phyloP scores from a whole-genome alignment of 2,797 vertebrate genomes.

The Ciconia nigra region DNA sequence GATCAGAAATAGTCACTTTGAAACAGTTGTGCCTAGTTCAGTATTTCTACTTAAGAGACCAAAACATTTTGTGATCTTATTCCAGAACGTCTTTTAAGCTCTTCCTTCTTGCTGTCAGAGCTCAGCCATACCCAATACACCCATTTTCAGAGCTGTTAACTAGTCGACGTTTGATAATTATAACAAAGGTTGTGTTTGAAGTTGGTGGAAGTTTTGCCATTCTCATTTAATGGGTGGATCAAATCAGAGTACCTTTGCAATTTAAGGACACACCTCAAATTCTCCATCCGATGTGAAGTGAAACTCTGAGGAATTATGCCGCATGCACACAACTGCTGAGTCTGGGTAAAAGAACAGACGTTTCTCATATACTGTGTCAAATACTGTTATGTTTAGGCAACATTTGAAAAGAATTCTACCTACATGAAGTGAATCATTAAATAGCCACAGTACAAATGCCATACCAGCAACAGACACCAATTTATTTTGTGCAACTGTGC shows the following conservation, averaged over 20 bases:
- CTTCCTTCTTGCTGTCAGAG: not conserved
- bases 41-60: not conserved
- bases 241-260: not conserved
- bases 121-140: not conserved
- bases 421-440: not conserved
- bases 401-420: not conserved
- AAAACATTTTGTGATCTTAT: not conserved
- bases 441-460: not conserved
- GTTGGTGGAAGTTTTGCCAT: not conserved
- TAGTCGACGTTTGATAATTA: not conserved
- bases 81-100: not conserved
- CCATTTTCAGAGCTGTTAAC: not conserved
- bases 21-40: not conserved
- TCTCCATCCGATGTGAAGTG: not conserved
- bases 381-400: not conserved
- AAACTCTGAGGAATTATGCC: not conserved
- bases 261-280: constrained; percentile 12
- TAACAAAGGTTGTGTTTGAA: not conserved
- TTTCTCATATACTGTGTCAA: not conserved
- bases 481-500: not conserved
- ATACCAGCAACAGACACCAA: not conserved
- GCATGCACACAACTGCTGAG: not conserved
- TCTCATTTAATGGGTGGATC: not conserved
- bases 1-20: not conserved
- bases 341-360: not conserved